Percentiles rank a stretch among this genome's conserved stretches.
These are phyloP conservation scores for Sarotherodon lohbergeri DNA, from an alignment of 2,113 vertebrate genomes.

Conservation along the genomic window DNA sequence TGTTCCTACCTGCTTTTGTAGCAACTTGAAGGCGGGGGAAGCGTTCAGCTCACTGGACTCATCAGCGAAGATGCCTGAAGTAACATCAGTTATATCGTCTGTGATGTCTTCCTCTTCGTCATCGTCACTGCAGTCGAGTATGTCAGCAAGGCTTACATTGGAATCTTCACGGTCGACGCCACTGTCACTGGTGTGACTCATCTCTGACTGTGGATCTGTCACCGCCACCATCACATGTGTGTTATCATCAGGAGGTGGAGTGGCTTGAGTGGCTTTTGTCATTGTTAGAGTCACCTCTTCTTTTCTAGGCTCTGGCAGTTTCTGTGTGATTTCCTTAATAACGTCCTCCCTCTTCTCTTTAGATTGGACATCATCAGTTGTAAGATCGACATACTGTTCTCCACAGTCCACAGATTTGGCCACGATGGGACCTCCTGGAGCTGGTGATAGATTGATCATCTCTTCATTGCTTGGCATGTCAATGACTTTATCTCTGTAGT, in stretches of 20 bases:
- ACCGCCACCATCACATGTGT: constrained; percentile 29
- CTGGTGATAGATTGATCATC: constrained; percentile 57
- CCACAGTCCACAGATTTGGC: constrained; percentile 40
- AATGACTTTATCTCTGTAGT: constrained; percentile 56
- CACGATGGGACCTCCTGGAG: constrained; percentile 57
- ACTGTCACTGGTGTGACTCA: constrained; percentile 20
- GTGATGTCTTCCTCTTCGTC: constrained; percentile 64
- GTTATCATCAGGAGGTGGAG: constrained; percentile 35
- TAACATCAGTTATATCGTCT: constrained; percentile 78
- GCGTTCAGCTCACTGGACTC: constrained; percentile 65
- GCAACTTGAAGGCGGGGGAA: constrained; percentile 69
- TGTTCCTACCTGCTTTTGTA: constrained; percentile 84
- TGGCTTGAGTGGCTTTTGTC: constrained; percentile 10
- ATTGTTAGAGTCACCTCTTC: constrained; percentile 26
- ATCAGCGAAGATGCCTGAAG: constrained; percentile 78
- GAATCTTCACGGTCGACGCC: constrained; percentile 70
- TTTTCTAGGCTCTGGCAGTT: constrained; percentile 12
- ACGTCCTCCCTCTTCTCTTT: constrained; percentile 30
- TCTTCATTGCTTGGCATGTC: constrained; percentile 51
- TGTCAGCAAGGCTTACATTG: constrained; percentile 67
- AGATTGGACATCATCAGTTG: background rate
- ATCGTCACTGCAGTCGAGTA: constrained; percentile 73
- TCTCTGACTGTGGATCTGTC: constrained; percentile 62
- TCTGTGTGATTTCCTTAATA: constrained; percentile 34
- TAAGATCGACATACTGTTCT: constrained; percentile 42